Conservation (phyloP, 1,140 invertebrate species). For the Spodoptera frugiperda region DNA sequence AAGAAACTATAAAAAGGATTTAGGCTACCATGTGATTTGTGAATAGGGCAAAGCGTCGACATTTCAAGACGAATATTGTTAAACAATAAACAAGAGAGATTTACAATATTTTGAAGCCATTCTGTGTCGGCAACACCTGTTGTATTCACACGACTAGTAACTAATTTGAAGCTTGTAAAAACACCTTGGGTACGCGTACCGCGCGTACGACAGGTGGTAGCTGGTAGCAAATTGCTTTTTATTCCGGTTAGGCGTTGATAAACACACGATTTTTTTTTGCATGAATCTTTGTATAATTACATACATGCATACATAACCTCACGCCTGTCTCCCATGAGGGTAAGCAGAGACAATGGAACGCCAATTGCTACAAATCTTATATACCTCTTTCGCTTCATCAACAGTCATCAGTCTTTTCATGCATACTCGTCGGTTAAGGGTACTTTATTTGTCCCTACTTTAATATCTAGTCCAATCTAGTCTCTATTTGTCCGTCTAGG, state of each 20-base stretch:
- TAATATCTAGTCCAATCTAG: no score
- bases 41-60: background rate
- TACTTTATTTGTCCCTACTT: no score
- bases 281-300: no score
- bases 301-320: no score
- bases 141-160: background rate
- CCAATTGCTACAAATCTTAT: no score
- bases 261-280: no score
- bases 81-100: conserved; percentile 14
- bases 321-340: no score
- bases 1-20: background rate
- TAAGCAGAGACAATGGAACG: no score
- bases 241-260: background rate
- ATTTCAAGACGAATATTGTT: background rate
- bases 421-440: no score
- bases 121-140: conserved; percentile 19
- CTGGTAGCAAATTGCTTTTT: conserved; percentile 8
- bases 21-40: background rate
- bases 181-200: background rate
- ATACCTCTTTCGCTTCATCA: no score
- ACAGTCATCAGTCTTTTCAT: no score
- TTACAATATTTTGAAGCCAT: conserved; percentile 12
- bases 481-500: no score
- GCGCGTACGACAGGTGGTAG: background rate
- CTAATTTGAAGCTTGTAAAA: background rate